phyloP scores from a whole-genome alignment of 1,140 invertebrate species.

The Heliconius himera region DNA sequence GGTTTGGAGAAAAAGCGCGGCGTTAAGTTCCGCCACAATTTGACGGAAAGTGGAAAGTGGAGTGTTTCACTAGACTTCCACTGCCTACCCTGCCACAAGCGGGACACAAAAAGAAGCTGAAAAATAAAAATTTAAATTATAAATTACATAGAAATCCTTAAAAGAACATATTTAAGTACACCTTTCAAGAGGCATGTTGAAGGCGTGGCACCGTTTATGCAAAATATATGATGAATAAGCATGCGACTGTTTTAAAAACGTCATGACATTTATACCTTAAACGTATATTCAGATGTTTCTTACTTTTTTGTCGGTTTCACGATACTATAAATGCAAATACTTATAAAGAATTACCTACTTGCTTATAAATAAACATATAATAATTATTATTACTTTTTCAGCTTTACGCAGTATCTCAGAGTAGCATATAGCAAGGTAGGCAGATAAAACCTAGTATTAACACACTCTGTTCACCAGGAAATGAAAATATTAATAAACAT shows the following conservation, averaged over 20 bases:
- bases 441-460: background rate
- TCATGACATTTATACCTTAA: conserved; percentile 30
- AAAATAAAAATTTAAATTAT: background rate
- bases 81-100: no score
- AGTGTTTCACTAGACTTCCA: no score
- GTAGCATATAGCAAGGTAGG: no score
- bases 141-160: background rate
- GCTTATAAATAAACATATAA: background rate
- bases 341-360: no score
- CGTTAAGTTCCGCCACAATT: no score
- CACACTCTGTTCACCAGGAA: no score
- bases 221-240: conserved; percentile 33
- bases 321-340: background rate
- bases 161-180: conserved; percentile 22
- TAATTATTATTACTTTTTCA: no score
- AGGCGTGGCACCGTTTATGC: conserved; percentile 45
- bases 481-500: no score
- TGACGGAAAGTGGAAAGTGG: no score
- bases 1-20: no score
- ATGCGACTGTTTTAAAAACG: conserved; percentile 27
- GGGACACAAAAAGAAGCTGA: no score
- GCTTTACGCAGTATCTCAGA: no score
- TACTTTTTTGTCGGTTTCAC: background rate
- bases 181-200: conserved; percentile 29
- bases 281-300: conserved; percentile 14